A percentile compares a stretch with the other conserved stretches of the same genome.
These are phyloP conservation scores for Xenopus petersii DNA, from an alignment of 2,797 vertebrate genomes.

Conservation along the genomic window DNA sequence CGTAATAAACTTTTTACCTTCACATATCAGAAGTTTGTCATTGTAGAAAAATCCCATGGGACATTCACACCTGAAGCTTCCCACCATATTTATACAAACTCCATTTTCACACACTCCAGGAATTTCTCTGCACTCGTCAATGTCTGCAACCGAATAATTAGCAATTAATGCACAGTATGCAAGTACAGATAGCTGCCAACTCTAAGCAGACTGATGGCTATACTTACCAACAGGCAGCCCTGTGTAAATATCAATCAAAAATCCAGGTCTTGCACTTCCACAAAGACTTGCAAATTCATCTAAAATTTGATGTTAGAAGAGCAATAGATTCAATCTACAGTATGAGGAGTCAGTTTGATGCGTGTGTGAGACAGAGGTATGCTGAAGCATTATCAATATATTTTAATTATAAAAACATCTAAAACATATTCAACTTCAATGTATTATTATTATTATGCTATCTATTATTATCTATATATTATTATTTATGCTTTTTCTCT, in stretches of 20 bases:
- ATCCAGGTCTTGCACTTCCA: conserved; percentile 89
- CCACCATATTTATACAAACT: conserved; percentile 95
- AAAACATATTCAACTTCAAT: no score
- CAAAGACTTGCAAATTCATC: conserved; percentile 87
- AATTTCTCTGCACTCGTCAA: conserved; percentile 94
- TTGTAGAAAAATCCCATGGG: conserved; percentile 96
- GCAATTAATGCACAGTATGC: background rate
- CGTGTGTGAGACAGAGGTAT: no score
- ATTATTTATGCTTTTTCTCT: no score
- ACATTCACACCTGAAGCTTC: conserved; percentile 95
- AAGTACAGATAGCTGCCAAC: background rate
- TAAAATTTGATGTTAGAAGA: conserved; percentile 49
- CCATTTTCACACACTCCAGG: conserved; percentile 93
- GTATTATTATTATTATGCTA: no score
- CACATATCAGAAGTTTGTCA: conserved; percentile 90
- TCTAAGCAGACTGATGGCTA: background rate
- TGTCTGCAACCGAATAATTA: conserved; percentile 70
- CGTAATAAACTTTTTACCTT: conserved; percentile 71
- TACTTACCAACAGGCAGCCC: conserved; percentile 86
- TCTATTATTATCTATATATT: no score
- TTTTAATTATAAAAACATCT: no score
- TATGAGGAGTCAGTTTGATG: no score
- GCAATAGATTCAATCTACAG: no score
- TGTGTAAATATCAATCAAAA: conserved; percentile 92
- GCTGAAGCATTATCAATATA: no score